Conservation (phyloP, 30 jellyfish, hydroid and myxozoan species). For the Hydractinia echinata region DNA sequence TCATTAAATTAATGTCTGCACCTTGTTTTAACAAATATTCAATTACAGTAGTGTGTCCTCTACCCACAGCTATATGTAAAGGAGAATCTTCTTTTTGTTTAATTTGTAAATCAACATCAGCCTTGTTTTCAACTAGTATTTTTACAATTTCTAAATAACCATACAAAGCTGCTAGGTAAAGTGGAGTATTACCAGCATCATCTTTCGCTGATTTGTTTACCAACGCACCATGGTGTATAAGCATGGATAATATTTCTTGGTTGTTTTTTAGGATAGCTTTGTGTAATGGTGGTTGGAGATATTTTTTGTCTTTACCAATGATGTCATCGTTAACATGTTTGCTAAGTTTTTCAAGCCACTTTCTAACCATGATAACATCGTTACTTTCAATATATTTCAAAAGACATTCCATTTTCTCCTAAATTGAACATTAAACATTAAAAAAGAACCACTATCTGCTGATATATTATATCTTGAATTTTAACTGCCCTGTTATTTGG, state of each 20-base stretch:
- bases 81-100: slow-evolving; percentile 76
- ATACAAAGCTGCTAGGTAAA: slow-evolving; percentile 6
- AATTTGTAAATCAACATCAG: not conserved
- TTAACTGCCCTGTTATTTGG: too few relatives aligned
- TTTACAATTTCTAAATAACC: not conserved
- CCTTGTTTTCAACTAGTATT: not conserved
- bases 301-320: not conserved
- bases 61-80: slow-evolving; percentile 82
- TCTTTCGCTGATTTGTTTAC: slow-evolving; percentile 6
- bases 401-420: slow-evolving; percentile 7
- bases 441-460: too few relatives aligned
- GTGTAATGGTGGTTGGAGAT: not conserved
- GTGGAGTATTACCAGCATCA: slow-evolving; percentile 1
- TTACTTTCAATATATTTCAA: not conserved
- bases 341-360: not conserved
- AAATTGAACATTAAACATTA: not conserved
- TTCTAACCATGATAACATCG: not conserved
- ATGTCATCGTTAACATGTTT: not conserved
- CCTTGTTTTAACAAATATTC: slow-evolving; percentile 27
- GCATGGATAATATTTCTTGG: not conserved
- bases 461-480: too few relatives aligned
- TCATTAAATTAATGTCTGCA: slow-evolving; percentile 5
- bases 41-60: slow-evolving; percentile 64
- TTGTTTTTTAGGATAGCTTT: not conserved
- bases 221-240: not conserved